Conservation (phyloP, 2,113 vertebrate genomes). For the Rhipidura dahli region DNA sequence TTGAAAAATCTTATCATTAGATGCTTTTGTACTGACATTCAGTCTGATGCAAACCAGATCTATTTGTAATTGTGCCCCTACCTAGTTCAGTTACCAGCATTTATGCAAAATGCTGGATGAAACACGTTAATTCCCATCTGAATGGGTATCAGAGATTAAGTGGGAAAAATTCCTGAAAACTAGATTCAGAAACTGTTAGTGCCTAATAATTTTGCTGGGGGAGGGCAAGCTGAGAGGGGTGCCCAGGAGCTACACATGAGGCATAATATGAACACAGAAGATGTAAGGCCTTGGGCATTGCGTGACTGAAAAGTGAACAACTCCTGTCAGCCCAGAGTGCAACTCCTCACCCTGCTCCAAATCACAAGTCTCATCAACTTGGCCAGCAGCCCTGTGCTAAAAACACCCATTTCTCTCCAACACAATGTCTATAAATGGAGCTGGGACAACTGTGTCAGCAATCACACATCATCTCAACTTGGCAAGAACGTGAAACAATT, state of each 20-base stretch:
- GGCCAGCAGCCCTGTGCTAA: background rate
- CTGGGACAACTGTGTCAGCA: background rate
- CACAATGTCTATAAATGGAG: background rate
- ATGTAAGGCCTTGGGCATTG: accelerated
- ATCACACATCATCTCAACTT: background rate
- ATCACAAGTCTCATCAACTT: background rate
- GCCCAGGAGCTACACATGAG: background rate
- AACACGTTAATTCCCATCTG: background rate
- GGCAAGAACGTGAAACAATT: background rate
- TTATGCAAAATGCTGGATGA: background rate
- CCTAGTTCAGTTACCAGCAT: background rate
- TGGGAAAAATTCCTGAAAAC: background rate
- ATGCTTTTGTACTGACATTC: background rate
- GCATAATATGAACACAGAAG: accelerated
- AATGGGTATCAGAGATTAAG: background rate
- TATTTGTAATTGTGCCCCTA: background rate
- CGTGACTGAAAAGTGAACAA: background rate
- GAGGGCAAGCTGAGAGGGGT: background rate
- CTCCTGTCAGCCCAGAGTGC: background rate
- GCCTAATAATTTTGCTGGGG: background rate
- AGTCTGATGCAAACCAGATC: background rate
- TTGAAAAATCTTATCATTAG: background rate
- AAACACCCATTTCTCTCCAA: background rate
- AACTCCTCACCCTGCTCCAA: background rate
- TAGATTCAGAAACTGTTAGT: background rate